phyloP scores from a whole-genome alignment of 2,888 invertebrate species.

The Mesoligia furuncula region DNA sequence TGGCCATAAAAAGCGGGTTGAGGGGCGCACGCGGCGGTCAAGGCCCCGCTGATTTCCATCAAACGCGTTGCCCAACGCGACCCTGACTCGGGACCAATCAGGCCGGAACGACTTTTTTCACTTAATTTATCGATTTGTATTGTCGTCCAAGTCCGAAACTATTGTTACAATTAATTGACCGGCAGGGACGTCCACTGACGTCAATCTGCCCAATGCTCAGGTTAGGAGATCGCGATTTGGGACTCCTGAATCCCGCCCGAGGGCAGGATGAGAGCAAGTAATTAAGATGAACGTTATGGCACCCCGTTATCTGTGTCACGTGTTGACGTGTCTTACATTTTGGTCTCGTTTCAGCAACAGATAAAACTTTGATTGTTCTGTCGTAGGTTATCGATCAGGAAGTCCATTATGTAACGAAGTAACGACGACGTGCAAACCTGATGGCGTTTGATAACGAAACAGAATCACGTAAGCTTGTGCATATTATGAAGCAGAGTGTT shows the following conservation, averaged over 20 bases:
- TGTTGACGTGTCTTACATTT: slow-evolving; percentile 38
- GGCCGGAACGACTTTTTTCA: slow-evolving; percentile 88
- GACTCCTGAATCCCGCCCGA: too few species aligned
- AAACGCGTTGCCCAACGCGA: slow-evolving; percentile 84
- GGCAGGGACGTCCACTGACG: slow-evolving; percentile 27
- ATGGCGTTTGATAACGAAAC: slow-evolving; percentile 44
- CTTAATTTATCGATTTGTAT: slow-evolving; percentile 81
- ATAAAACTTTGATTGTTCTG: slow-evolving; percentile 49
- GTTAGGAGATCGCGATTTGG: background rate
- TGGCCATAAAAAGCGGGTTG: slow-evolving; percentile 80
- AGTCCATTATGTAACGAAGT: slow-evolving; percentile 41
- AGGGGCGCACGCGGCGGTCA: slow-evolving; percentile 84
- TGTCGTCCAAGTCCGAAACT: slow-evolving; percentile 62
- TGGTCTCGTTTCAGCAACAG: slow-evolving; percentile 43
- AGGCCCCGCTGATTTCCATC: slow-evolving; percentile 85
- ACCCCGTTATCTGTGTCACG: slow-evolving; percentile 36
- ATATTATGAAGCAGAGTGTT: slow-evolving; percentile 57
- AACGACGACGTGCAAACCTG: slow-evolving; percentile 28
- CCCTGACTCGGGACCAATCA: slow-evolving; percentile 87
- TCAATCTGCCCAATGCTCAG: background rate
- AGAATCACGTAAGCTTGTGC: slow-evolving; percentile 29
- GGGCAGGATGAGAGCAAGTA: background rate
- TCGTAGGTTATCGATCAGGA: slow-evolving; percentile 60
- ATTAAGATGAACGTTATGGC: slow-evolving; percentile 32
- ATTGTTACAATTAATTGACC: slow-evolving; percentile 56